Conservation (phyloP, 1,140 invertebrate species). For the Tribolium madens region DNA sequence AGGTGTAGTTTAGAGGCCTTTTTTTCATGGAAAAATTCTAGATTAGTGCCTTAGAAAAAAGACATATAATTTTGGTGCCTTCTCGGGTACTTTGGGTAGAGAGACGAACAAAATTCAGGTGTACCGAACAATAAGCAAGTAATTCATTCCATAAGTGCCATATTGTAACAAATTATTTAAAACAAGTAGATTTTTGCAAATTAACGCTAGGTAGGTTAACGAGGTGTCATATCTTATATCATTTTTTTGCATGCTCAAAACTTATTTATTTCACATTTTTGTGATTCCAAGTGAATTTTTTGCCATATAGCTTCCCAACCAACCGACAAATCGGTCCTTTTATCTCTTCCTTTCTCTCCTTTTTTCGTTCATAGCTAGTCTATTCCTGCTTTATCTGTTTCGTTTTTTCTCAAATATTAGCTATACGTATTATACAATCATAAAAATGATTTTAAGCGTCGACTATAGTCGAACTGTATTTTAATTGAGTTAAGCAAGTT, state of each 20-base stretch:
- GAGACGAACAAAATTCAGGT: conserved; percentile 27
- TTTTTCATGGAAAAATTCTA: conserved; percentile 45
- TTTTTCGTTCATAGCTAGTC: conserved; percentile 57
- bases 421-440: conserved; percentile 30
- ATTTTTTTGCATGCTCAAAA: conserved; percentile 39
- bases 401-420: conserved; percentile 45
- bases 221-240: conserved; percentile 53
- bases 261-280: conserved; percentile 46
- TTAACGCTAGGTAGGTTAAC: conserved; percentile 24
- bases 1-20: conserved; percentile 51
- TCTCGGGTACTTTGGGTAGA: conserved; percentile 51
- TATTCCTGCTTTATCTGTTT: conserved; percentile 43
- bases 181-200: conserved; percentile 45
- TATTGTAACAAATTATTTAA: conserved; percentile 52
- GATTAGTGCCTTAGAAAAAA: conserved; percentile 58
- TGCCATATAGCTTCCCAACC: conserved; percentile 43
- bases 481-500: conserved; percentile 47
- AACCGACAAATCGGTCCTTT: conserved; percentile 16
- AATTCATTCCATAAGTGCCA: conserved; percentile 58
- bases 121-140: conserved; percentile 39
- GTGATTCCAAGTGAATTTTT: conserved; percentile 50
- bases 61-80: conserved; percentile 54
- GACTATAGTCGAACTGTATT: conserved; percentile 47
- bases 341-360: conserved; percentile 43
- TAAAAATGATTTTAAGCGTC: conserved; percentile 49